phyloP scores from a whole-genome alignment of 2,888 invertebrate species.

The Chloromyia formosa region DNA sequence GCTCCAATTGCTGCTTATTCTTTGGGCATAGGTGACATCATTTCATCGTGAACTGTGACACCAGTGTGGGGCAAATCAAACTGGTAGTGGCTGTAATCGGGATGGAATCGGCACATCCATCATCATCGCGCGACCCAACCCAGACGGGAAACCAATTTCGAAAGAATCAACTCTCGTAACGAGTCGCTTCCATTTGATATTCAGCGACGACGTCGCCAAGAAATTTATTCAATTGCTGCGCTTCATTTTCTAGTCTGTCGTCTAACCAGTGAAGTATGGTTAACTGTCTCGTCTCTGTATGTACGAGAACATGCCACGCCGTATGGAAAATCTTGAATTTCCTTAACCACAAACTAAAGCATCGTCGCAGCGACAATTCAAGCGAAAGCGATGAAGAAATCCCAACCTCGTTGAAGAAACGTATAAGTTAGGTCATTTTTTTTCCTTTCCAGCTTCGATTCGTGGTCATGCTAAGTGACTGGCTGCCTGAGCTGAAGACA shows the following conservation, averaged over 20 bases:
- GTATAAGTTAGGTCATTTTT: background rate
- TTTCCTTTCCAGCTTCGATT: background rate
- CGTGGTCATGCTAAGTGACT: background rate
- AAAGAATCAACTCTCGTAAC: background rate
- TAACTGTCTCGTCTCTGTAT: background rate
- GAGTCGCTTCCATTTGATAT: constrained; percentile 1
- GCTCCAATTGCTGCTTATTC: background rate
- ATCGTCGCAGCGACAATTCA: background rate
- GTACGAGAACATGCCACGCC: background rate
- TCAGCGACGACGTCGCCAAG: background rate
- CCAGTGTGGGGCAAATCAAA: background rate
- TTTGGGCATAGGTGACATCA: background rate
- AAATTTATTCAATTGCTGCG: constrained; percentile 3
- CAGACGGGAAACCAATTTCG: background rate
- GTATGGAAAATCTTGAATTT: constrained; percentile 27
- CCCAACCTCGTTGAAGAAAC: background rate
- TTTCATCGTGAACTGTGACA: background rate
- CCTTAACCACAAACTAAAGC: constrained; percentile 17
- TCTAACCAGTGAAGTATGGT: background rate
- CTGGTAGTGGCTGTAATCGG: background rate
- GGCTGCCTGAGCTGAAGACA: background rate
- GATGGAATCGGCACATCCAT: background rate
- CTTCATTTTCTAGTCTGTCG: background rate
- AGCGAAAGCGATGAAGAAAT: constrained; percentile 6
- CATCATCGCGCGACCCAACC: constrained; percentile 8